Evolutionary conservation across 2,113 vertebrate genomes (phyloP).

Genomic region (Irena cyanogastra): DNA sequence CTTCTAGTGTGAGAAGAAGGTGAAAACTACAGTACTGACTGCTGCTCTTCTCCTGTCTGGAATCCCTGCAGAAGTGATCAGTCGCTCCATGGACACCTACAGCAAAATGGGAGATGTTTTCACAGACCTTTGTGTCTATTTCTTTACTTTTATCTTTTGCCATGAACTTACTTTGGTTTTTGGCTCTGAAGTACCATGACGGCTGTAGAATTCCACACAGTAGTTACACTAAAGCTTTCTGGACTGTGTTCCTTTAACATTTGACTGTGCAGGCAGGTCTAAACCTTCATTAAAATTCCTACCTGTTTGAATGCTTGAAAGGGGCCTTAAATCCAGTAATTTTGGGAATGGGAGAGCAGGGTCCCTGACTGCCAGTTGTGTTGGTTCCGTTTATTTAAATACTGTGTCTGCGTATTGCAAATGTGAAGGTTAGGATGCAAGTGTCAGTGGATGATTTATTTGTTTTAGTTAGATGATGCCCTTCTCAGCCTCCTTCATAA

Average conservation of each 20-base stretch:
- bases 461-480: slow-evolving; percentile 22
- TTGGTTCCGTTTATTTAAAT: not conserved
- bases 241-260: not conserved
- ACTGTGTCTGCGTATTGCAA: not conserved
- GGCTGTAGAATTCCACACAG: not conserved
- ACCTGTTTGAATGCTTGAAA: slow-evolving; percentile 23
- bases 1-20: slow-evolving; percentile 87
- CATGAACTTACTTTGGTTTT: slow-evolving; percentile 83
- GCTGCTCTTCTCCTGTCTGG: slow-evolving; percentile 92
- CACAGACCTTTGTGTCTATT: slow-evolving; percentile 94
- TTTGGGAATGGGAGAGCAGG: slow-evolving; percentile 8
- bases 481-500: not conserved
- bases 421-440: slow-evolving; percentile 38
- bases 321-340: slow-evolving; percentile 27
- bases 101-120: slow-evolving; percentile 97
- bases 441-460: slow-evolving; percentile 19
- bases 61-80: slow-evolving; percentile 95
- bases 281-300: slow-evolving; percentile 21
- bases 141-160: slow-evolving; percentile 93
- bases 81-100: slow-evolving; percentile 96
- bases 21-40: slow-evolving; percentile 88
- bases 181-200: slow-evolving; percentile 80
- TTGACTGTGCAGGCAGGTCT: slow-evolving; percentile 39
- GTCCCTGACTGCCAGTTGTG: not conserved
- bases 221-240: slow-evolving; percentile 19